phyloP scores from a whole-genome alignment of 2,113 vertebrate species.

The Sterrhoptilus dennistouni region DNA sequence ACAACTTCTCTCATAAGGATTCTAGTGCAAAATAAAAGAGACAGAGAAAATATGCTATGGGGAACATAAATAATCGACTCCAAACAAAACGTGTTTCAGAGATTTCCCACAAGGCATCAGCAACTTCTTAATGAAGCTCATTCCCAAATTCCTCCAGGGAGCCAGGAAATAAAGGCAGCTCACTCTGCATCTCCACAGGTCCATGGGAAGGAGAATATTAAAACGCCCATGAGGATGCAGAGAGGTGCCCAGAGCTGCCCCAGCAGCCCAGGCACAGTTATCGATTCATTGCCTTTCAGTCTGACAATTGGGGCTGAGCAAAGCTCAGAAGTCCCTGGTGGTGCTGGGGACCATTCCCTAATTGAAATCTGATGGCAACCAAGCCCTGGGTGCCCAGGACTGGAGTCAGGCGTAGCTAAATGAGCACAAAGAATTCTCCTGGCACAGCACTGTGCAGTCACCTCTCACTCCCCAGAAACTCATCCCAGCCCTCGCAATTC shows the following conservation, averaged over 20 bases:
- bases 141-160: conserved; percentile 31
- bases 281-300: neutral
- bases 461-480: neutral
- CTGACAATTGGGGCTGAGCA: neutral
- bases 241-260: neutral
- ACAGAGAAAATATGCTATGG: conserved; percentile 21
- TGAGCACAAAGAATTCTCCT: neutral
- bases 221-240: neutral
- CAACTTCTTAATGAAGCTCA: conserved; percentile 27
- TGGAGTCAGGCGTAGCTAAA: neutral
- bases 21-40: conserved; percentile 22
- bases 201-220: neutral
- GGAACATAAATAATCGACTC: conserved; percentile 36
- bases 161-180: neutral
- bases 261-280: neutral
- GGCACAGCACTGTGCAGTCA: neutral
- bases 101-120: conserved; percentile 44
- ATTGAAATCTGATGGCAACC: neutral
- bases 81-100: conserved; percentile 34
- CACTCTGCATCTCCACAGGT: neutral
- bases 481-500: neutral
- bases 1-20: conserved; percentile 30
- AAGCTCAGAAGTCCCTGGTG: neutral
- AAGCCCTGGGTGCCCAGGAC: neutral
- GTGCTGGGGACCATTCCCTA: neutral